These are phyloP conservation scores for Amphipoea oculea DNA, from an alignment of 2,888 invertebrate genomes.

Conservation along the genomic window DNA sequence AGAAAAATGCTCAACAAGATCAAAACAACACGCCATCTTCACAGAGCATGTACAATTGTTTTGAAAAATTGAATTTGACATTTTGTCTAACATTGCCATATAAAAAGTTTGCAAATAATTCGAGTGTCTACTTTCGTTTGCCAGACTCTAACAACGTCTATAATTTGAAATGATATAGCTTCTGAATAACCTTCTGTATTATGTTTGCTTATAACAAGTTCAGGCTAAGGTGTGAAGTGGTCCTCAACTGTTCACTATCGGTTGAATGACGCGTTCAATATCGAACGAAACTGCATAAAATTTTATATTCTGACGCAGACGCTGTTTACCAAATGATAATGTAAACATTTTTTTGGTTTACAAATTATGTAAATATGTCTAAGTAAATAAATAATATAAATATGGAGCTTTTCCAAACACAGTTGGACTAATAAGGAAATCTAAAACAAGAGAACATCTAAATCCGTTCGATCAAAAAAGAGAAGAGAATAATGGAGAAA, in stretches of 20 bases:
- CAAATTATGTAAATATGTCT: background rate
- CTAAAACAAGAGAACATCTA: background rate
- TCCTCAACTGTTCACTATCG: constrained; percentile 19
- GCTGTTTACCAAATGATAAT: constrained; percentile 13
- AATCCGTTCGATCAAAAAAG: background rate
- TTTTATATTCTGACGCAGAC: constrained; percentile 33
- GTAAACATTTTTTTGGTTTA: constrained; percentile 16
- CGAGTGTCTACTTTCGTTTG: too few relatives aligned
- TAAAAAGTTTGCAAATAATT: too few relatives aligned
- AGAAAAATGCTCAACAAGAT: too few relatives aligned
- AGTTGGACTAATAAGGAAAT: too few relatives aligned
- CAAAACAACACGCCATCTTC: too few relatives aligned
- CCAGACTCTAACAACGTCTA: too few relatives aligned
- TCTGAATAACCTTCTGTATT: background rate
- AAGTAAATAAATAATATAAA: too few relatives aligned
- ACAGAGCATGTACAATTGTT: too few relatives aligned
- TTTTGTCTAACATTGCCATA: too few relatives aligned
- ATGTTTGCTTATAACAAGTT: background rate
- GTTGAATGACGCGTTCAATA: constrained; percentile 22
- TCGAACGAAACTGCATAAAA: constrained; percentile 19
- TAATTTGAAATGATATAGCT: background rate
- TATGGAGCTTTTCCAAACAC: too few relatives aligned
- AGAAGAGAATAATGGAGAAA: background rate
- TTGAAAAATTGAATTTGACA: too few relatives aligned
- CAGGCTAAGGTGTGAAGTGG: constrained; percentile 17